Conservation (phyloP, 2,797 vertebrate genomes). For the Aldrovandia affinis region DNA sequence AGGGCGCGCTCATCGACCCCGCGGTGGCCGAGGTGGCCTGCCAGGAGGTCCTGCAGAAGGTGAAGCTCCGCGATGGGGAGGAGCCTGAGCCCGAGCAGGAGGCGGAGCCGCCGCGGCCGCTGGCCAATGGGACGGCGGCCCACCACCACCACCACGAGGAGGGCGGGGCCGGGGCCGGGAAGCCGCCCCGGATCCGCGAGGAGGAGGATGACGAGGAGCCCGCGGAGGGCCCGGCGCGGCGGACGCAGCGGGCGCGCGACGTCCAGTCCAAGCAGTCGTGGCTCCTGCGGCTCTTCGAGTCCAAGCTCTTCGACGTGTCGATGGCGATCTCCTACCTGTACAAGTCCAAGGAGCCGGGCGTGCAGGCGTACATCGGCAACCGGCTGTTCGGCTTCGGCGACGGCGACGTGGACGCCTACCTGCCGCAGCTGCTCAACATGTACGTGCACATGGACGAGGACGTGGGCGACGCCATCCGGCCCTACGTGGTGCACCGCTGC, state of each 20-base stretch:
- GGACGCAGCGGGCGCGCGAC: not conserved
- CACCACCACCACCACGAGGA: not conserved
- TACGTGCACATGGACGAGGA: conserved; percentile 99
- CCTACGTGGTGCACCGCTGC: conserved; percentile 94
- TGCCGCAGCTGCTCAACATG: conserved; percentile 97
- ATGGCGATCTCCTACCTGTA: conserved; percentile 98
- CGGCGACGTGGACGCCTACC: conserved; percentile 91
- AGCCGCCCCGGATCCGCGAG: conserved; percentile 63
- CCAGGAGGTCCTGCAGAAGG: conserved; percentile 82
- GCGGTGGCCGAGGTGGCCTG: conserved; percentile 83
- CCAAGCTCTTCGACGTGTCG: conserved; percentile 96
- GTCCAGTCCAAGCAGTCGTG: conserved; percentile 82
- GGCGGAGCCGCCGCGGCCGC: not conserved
- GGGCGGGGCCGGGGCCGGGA: not conserved
- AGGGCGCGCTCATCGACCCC: conserved; percentile 81
- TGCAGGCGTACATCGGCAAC: conserved; percentile 97
- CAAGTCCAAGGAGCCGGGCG: conserved; percentile 94
- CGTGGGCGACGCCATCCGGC: conserved; percentile 94
- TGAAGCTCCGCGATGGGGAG: conserved; percentile 73
- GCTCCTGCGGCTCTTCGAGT: conserved; percentile 94
- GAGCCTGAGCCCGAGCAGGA: conserved; percentile 5
- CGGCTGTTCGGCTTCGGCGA: conserved; percentile 90
- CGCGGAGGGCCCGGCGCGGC: not conserved
- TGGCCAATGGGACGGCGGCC: not conserved
- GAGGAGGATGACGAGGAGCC: conserved; percentile 61